Conservation (phyloP, 2,888 invertebrate species). For the Craniophora ligustri region DNA sequence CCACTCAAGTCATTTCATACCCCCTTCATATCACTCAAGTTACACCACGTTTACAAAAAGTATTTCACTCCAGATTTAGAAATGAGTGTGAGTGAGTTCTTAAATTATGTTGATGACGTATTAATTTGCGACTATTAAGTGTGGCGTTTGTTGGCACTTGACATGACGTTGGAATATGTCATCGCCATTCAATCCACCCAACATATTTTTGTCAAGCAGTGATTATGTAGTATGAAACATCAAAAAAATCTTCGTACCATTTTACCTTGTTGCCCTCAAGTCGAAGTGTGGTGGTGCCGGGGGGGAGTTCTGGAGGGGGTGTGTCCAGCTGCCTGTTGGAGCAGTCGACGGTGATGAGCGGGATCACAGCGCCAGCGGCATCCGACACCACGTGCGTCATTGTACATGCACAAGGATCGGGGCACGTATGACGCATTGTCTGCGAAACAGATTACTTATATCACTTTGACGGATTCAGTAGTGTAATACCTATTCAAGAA, state of each 20-base stretch:
- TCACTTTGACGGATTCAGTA: too few species aligned
- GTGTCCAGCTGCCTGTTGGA: conserved; percentile 85
- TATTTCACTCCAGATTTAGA: too few species aligned
- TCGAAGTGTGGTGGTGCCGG: conserved; percentile 90
- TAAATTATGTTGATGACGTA: too few species aligned
- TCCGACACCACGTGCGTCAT: conserved; percentile 90
- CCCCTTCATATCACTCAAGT: too few species aligned
- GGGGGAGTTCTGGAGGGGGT: conserved; percentile 90
- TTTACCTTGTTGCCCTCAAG: conserved; percentile 91
- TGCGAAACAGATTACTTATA: conserved; percentile 54
- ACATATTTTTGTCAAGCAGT: background rate
- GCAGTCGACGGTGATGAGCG: conserved; percentile 92
- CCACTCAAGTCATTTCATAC: too few species aligned
- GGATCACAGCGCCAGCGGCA: conserved; percentile 82
- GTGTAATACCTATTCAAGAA: too few species aligned
- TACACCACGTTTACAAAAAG: too few species aligned
- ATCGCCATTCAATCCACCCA: background rate
- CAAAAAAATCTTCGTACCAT: conserved; percentile 59
- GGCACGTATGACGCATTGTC: conserved; percentile 89
- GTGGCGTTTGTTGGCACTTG: too few species aligned
- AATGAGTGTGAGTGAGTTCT: too few species aligned
- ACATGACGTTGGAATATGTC: too few species aligned
- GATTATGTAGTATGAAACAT: conserved; percentile 37
- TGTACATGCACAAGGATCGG: conserved; percentile 89
- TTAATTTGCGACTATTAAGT: too few species aligned